phyloP scores from a whole-genome alignment of 2,113 vertebrate genomes.

The Struthidea cinerea region DNA sequence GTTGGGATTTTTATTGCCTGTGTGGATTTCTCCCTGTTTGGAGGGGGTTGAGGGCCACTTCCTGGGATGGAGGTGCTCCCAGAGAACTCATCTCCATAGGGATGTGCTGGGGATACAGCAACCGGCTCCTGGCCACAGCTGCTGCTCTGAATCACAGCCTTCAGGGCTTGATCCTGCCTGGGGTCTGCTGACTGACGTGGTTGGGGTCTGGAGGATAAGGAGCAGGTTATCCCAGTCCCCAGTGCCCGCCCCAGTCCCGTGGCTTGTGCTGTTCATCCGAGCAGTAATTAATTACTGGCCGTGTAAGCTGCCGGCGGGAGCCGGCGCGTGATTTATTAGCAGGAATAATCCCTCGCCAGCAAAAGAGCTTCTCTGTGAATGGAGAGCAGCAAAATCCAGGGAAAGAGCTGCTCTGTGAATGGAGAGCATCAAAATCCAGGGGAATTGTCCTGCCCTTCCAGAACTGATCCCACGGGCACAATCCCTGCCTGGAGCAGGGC shows the following conservation, averaged over 20 bases:
- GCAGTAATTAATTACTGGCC: slow-evolving; percentile 10
- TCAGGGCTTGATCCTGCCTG: accelerated
- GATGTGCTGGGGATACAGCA: neutral
- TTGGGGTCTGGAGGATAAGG: neutral
- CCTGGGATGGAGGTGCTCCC: neutral
- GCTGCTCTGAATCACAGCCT: neutral
- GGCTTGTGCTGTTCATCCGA: neutral
- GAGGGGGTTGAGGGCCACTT: neutral
- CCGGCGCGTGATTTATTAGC: neutral
- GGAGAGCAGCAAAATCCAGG: neutral
- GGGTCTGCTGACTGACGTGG: accelerated
- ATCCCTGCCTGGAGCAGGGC: neutral
- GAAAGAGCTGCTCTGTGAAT: neutral
- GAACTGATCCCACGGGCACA: neutral
- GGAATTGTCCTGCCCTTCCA: neutral
- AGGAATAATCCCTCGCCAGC: neutral
- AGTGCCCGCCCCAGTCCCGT: accelerated
- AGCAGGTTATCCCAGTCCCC: neutral
- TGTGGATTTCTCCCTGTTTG: neutral
- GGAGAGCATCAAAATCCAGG: neutral
- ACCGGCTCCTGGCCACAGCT: neutral
- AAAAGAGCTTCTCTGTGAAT: neutral
- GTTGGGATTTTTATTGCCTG: neutral
- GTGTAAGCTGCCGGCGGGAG: neutral
- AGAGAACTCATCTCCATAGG: neutral